phyloP scores from a whole-genome alignment of 2,888 invertebrate genomes.

The Acrobasis consociella region DNA sequence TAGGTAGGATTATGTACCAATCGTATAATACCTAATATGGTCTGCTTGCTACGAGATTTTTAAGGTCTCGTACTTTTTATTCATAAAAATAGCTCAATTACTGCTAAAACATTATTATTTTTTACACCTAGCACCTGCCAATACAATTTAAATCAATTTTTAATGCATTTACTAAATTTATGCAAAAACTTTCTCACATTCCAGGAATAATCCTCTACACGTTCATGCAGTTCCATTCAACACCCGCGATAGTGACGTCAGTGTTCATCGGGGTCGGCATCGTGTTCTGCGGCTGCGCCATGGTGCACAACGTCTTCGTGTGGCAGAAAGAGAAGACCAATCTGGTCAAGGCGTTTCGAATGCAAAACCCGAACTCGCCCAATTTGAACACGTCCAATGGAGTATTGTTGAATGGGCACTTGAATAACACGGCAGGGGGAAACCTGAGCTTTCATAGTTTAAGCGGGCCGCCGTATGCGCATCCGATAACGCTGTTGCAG shows the following conservation, averaged over 20 bases:
- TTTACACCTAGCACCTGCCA: no score
- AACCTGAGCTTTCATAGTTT: conserved; percentile 74
- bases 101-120: no score
- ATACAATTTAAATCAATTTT: no score
- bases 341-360: conserved; percentile 85
- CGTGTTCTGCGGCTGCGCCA: conserved; percentile 95
- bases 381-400: conserved; percentile 67
- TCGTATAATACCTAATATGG: no score
- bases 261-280: conserved; percentile 95
- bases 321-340: conserved; percentile 96
- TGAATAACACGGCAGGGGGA: conserved; percentile 65
- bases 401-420: conserved; percentile 66
- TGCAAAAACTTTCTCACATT: conserved; percentile 44
- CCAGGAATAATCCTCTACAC: conserved; percentile 95
- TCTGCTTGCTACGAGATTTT: no score
- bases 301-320: conserved; percentile 97
- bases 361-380: conserved; percentile 57
- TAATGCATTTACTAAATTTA: no score
- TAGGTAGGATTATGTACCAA: no score
- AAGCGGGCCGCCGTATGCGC: conserved; percentile 63
- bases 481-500: conserved; percentile 74
- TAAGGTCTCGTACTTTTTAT: no score
- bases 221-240: conserved; percentile 95
- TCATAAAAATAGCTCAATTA: no score
- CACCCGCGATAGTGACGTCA: conserved; percentile 95